phyloP scores from a whole-genome alignment of 2,888 invertebrate species.

The Aphrophora alni region DNA sequence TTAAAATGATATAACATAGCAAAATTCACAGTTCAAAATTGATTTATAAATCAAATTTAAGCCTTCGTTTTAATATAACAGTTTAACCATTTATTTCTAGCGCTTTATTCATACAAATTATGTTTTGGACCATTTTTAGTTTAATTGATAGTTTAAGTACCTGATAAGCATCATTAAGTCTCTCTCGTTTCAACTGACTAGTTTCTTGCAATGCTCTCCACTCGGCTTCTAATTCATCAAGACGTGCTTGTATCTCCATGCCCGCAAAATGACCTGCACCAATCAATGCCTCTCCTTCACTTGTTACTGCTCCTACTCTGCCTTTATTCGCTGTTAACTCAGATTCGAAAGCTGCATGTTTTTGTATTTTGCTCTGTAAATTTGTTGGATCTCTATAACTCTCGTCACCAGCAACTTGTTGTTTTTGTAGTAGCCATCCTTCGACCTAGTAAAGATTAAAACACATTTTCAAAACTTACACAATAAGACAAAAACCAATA shows the following conservation, averaged over 20 bases:
- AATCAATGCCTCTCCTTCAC: constrained; percentile 77
- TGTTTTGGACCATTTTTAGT: too few relatives aligned
- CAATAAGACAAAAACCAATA: neutral
- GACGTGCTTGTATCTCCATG: constrained; percentile 79
- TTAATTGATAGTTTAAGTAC: constrained; percentile 42
- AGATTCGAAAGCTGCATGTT: constrained; percentile 94
- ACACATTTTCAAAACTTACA: constrained; percentile 7
- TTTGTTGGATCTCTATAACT: constrained; percentile 95
- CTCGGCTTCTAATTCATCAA: constrained; percentile 83
- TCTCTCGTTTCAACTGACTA: constrained; percentile 81
- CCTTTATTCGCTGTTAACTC: constrained; percentile 91
- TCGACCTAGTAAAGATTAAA: constrained; percentile 63
- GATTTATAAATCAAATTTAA: too few relatives aligned
- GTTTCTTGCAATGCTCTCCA: constrained; percentile 88
- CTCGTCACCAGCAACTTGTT: constrained; percentile 92
- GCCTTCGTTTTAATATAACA: too few relatives aligned
- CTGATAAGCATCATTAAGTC: constrained; percentile 87
- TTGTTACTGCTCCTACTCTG: constrained; percentile 81
- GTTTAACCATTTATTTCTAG: too few relatives aligned
- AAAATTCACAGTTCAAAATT: too few relatives aligned
- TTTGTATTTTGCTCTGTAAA: constrained; percentile 95
- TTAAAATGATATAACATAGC: too few relatives aligned
- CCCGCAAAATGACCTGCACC: constrained; percentile 86
- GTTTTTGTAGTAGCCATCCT: constrained; percentile 92
- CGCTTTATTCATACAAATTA: too few relatives aligned